phyloP scores from a whole-genome alignment of 1,140 invertebrate genomes.

The Drosophila truncata region DNA sequence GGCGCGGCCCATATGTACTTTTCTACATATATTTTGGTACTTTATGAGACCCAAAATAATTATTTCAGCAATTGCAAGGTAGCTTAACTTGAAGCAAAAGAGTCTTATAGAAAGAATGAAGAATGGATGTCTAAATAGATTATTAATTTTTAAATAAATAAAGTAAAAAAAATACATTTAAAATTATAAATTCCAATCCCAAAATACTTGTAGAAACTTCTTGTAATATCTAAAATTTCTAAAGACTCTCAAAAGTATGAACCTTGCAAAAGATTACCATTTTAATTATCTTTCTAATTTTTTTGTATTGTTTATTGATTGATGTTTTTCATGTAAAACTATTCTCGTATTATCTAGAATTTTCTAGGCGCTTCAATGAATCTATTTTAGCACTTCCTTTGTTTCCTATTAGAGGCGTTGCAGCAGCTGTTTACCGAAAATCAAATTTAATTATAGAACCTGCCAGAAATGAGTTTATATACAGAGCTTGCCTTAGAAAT shows the following conservation, averaged over 20 bases:
- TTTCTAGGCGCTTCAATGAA: not conserved
- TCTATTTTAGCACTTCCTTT: constrained; percentile 13
- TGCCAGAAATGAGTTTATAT: not conserved
- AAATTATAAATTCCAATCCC: not conserved
- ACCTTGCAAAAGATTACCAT: too few species aligned
- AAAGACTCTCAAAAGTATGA: not conserved
- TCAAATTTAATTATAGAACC: constrained; percentile 4
- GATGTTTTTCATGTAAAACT: not conserved
- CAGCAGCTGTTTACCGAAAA: constrained; percentile 26
- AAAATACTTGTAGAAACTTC: not conserved
- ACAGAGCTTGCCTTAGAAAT: not conserved
- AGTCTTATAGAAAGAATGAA: not conserved
- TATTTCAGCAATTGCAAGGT: constrained; percentile 7
- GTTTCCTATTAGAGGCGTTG: not conserved
- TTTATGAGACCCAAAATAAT: constrained; percentile 10
- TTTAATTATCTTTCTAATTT: not conserved
- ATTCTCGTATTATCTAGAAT: constrained; percentile 7
- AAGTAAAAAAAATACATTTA: not conserved
- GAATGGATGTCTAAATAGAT: not conserved
- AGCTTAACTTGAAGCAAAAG: not conserved
- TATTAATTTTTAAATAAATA: not conserved
- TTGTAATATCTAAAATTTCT: not conserved
- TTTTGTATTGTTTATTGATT: not conserved
- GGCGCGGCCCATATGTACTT: not conserved
- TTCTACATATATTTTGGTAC: constrained; percentile 1